phyloP scores from a whole-genome alignment of 2,797 vertebrate species.

The Artibeus jamaicensis region DNA sequence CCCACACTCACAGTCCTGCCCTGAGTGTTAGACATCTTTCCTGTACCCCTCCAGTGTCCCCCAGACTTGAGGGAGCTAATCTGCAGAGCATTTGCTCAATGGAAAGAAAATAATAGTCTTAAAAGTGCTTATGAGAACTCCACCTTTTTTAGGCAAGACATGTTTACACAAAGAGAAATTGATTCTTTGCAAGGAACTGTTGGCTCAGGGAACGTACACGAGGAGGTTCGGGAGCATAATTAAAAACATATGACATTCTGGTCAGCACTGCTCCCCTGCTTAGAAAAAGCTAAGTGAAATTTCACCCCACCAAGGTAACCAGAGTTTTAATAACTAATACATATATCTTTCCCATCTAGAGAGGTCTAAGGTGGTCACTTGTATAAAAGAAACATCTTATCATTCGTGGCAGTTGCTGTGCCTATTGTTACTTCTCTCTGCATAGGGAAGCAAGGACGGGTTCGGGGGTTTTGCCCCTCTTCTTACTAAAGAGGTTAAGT shows the following conservation, averaged over 20 bases:
- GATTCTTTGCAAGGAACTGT: conserved; percentile 65
- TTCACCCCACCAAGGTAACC: conserved; percentile 46
- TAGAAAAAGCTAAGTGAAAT: conserved; percentile 66
- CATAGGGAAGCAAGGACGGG: not conserved
- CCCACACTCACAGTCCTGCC: not conserved
- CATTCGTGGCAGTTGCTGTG: not conserved
- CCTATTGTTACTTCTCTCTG: not conserved
- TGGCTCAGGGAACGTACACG: conserved; percentile 50
- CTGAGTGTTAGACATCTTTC: not conserved
- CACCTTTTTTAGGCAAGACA: conserved; percentile 53
- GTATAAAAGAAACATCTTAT: not conserved
- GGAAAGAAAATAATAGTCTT: conserved; percentile 58
- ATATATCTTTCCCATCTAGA: conserved; percentile 32
- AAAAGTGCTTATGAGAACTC: conserved; percentile 55
- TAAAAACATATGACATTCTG: conserved; percentile 71
- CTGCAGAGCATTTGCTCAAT: conserved; percentile 6
- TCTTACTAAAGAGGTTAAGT: conserved; percentile 50
- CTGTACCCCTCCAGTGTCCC: not conserved
- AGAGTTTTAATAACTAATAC: conserved; percentile 52
- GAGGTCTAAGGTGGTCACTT: not conserved
- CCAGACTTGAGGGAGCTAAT: not conserved
- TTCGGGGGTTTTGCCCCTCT: not conserved
- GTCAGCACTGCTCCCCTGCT: conserved; percentile 51
- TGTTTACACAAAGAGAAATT: conserved; percentile 70
- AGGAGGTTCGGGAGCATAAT: conserved; percentile 69